Conservation (phyloP, 1,140 invertebrate species). For the Cylas formicarius region DNA sequence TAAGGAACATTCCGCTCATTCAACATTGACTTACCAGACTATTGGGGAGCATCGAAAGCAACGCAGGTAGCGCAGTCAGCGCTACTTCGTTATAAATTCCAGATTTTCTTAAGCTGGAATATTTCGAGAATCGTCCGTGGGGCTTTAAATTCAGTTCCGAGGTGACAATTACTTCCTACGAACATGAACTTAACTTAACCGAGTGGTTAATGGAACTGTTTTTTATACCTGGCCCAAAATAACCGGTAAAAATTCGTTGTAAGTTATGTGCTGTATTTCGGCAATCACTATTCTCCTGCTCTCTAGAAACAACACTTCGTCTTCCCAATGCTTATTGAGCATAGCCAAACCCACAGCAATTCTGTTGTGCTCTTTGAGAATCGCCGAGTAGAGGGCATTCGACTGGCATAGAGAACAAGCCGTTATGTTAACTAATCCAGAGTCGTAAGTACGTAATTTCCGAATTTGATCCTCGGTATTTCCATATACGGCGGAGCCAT, state of each 20-base stretch:
- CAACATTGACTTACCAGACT: conserved; percentile 43
- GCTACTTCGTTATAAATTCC: conserved; percentile 70
- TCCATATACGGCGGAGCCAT: conserved; percentile 82
- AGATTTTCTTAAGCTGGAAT: conserved; percentile 72
- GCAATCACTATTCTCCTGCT: conserved; percentile 68
- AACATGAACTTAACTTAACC: conserved; percentile 9
- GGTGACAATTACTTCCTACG: conserved; percentile 55
- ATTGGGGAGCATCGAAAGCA: conserved; percentile 64
- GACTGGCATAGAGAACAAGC: conserved; percentile 52
- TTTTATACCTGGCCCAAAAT: conserved; percentile 63
- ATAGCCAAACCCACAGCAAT: conserved; percentile 63
- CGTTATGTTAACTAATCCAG: conserved; percentile 58
- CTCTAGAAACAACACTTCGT: conserved; percentile 72
- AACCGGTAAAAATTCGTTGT: conserved; percentile 77
- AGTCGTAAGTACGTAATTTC: conserved; percentile 65
- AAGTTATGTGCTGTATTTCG: conserved; percentile 78
- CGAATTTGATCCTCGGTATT: conserved; percentile 60
- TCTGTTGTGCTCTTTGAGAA: conserved; percentile 75
- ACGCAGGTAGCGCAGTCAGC: conserved; percentile 64
- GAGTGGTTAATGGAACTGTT: background rate
- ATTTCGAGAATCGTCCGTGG: conserved; percentile 64
- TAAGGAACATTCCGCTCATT: too few relatives aligned
- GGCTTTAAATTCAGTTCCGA: conserved; percentile 55
- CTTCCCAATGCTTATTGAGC: conserved; percentile 80
- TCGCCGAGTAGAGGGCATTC: conserved; percentile 55